phyloP scores from a whole-genome alignment of 2,888 invertebrate species.

The Pocota personata region DNA sequence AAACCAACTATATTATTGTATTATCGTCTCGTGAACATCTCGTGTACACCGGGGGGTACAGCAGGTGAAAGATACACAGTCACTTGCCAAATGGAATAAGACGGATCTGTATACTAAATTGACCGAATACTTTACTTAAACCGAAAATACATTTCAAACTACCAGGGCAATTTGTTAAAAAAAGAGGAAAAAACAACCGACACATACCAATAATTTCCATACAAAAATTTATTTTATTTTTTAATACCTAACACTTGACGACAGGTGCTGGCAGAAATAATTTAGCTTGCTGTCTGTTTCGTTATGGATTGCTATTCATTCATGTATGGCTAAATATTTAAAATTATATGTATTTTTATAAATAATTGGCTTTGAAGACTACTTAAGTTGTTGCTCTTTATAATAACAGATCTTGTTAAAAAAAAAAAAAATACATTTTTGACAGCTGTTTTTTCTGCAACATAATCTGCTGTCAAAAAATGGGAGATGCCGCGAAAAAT shows the following conservation, averaged over 20 bases:
- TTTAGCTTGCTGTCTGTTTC: not conserved
- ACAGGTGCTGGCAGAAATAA: conserved; percentile 14
- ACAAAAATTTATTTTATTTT: not conserved
- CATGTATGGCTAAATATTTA: not conserved
- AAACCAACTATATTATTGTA: conserved; percentile 57
- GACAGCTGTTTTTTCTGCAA: not conserved
- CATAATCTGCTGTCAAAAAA: not conserved
- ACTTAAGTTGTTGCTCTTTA: not conserved
- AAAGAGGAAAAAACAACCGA: not conserved
- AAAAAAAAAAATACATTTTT: not conserved
- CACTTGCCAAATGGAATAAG: conserved; percentile 65
- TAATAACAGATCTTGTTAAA: not conserved
- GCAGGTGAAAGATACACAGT: conserved; percentile 54
- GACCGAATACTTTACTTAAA: conserved; percentile 38
- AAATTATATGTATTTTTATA: not conserved
- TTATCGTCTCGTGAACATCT: conserved; percentile 65
- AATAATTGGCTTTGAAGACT: not conserved
- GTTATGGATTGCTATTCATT: not conserved
- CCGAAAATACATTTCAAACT: conserved; percentile 49
- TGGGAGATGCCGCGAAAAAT: too few species aligned
- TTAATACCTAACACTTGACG: conserved; percentile 6
- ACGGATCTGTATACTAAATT: conserved; percentile 34
- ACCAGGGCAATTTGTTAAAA: conserved; percentile 56
- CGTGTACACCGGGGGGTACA: conserved; percentile 54
- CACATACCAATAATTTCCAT: conserved; percentile 8